phyloP scores from a whole-genome alignment of 2,888 invertebrate genomes.

The Carabus problematicus region DNA sequence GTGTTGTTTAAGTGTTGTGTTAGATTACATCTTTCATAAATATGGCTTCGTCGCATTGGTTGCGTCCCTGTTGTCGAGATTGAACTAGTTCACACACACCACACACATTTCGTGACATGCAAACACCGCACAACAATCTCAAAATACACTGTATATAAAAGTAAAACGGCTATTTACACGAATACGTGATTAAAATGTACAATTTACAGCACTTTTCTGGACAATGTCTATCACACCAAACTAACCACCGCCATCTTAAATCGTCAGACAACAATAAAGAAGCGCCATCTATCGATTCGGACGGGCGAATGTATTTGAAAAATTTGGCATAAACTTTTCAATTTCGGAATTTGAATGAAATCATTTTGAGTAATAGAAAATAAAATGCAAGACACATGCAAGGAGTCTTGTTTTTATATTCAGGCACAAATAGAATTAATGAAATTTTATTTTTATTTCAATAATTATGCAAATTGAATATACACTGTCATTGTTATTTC shows the following conservation, averaged over 20 bases:
- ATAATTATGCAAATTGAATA: too few species aligned
- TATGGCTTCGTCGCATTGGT: constrained; percentile 68
- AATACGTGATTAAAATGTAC: constrained; percentile 40
- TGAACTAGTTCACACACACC: constrained; percentile 20
- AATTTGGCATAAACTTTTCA: constrained; percentile 24
- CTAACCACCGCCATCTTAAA: constrained; percentile 73
- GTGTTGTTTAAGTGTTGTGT: constrained; percentile 45
- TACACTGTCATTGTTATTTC: too few species aligned
- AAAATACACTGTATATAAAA: constrained; percentile 18
- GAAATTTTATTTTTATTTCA: too few species aligned
- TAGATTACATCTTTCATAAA: constrained; percentile 62
- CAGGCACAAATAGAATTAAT: neutral
- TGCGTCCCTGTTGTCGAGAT: constrained; percentile 46
- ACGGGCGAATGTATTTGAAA: constrained; percentile 23
- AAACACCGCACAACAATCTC: neutral
- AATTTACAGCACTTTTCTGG: constrained; percentile 52
- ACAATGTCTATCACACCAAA: constrained; percentile 69
- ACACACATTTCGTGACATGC: constrained; percentile 25
- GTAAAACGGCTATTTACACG: constrained; percentile 13
- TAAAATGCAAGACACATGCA: neutral
- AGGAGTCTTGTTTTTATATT: neutral
- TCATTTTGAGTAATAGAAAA: neutral
- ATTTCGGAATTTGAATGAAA: neutral
- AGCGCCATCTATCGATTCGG: constrained; percentile 68
- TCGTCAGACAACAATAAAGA: constrained; percentile 67